These are phyloP conservation scores for Hydrotaea diabolus DNA, from an alignment of 2,888 invertebrate genomes.

Conservation along the genomic window DNA sequence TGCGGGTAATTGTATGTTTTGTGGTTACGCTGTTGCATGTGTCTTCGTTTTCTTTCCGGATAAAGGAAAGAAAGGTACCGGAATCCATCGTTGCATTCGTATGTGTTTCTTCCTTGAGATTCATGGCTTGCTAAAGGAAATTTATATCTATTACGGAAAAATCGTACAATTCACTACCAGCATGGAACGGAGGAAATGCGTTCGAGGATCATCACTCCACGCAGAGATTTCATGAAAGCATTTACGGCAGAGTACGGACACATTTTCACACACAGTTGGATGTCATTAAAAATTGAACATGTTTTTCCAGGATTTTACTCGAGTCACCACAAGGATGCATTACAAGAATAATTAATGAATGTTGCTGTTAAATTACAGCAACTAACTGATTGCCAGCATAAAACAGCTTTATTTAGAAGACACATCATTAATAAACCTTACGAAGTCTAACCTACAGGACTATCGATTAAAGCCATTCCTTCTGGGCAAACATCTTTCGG, in stretches of 20 bases:
- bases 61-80: not conserved
- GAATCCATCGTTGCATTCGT: not conserved
- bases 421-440: too few species aligned
- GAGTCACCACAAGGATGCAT: not conserved
- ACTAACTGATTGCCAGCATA: too few species aligned
- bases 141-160: constrained; percentile 17
- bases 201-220: not conserved
- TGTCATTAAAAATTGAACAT: not conserved
- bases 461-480: too few species aligned
- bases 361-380: too few species aligned
- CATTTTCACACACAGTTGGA: not conserved
- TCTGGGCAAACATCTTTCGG: too few species aligned
- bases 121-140: not conserved
- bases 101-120: not conserved
- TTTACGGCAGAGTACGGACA: not conserved
- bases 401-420: too few species aligned
- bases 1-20: constrained; percentile 32
- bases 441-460: too few species aligned
- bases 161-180: not conserved
- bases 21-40: constrained; percentile 19
- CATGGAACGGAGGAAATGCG: not conserved
- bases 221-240: constrained; percentile 23
- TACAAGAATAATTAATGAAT: not conserved
- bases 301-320: not conserved
- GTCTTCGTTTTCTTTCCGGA: constrained; percentile 3